Evolutionary conservation across 2,888 invertebrate species (phyloP), one percentile per base, ranked within the genome.

Genomic region (Isoperla grammatica): DNA sequence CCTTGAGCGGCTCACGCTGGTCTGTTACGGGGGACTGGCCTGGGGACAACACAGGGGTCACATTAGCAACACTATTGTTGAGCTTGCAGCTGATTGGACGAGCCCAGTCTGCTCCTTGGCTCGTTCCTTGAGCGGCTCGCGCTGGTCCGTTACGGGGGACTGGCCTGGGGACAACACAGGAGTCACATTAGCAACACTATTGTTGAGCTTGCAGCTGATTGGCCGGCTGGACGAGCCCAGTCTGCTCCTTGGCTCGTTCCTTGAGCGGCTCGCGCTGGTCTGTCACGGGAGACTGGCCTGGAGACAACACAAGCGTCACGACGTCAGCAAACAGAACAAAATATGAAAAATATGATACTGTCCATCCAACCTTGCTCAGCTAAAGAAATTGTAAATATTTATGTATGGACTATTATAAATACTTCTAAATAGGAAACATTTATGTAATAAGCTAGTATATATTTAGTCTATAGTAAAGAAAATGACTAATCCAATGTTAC

Each of bases 261-360:
- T 62, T 70, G 42, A 74, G 61, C 35, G 73, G 72, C 62, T 75
- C 75, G 37, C 72, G 69, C 56, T 74, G 74, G 62, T 75, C 75
- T 11, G 74, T 75, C 11, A 74, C 72, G 70, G 74, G 61, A 2
- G 59, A 65, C 22, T n/a, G n/a, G n/a, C n/a, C n/a, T n/a, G 11
- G 11, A 8, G 11, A 56, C 9, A 48, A 35, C 11, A 43, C 45
- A 55, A 54, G 45, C 35, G 35, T 54, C 19, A 59, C 37, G 15
- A 43, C 35, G 3, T 42, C 37, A 43, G 22, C 12, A 23, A 43
- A 37, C 50, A 13, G 8, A 37, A 40, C n/a, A n/a, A n/a, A n/a
- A n/a, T n/a, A n/a, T n/a, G n/a, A n/a, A n/a, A n/a, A n/a, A n/a
- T n/a, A n/a, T n/a, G n/a, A n/a, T n/a, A n/a, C n/a, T n/a, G n/a